Evolutionary conservation across 1,140 invertebrate species (phyloP), one percentile per base, ranked within the genome.

Genomic region (Nephila pilipes): DNA sequence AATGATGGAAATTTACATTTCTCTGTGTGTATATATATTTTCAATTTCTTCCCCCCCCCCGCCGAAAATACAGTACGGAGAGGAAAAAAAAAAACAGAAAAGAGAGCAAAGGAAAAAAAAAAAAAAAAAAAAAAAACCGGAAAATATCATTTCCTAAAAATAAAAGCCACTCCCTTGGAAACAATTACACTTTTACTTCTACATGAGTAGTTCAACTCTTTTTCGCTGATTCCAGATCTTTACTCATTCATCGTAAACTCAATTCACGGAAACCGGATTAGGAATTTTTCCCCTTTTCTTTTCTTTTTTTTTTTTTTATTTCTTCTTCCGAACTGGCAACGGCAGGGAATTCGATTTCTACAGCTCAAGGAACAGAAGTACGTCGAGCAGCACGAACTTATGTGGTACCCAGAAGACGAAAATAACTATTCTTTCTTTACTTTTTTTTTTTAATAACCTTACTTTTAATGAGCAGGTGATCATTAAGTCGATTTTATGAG

Each of bases 81-180:
- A 20, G 18, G 18, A 1, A 10, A 16, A 36, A 32, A 18, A 32
- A 29, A 75, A 32, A 32, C 14, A 16, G 18, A 3, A 32, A 32
- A 75, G 25, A 36, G 18, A 16, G 6, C 69, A 29, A 14, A 18
- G 32, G 29, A 20, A 14, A 69, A 29, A 8, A 32, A 12, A 1
- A 32, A n/a, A 65, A 69, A 14, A 20, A 5, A 16, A 36, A 36
- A 36, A 36, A 20, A 25, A 36, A 18, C 29, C 29, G 29, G 69
- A 75, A 75, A 75, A 32, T 75, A 75, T 75, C 69, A 75, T 75
- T 75, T 75, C 69, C 69, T 75, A 75, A 75, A 75, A 75, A 75
- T 75, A 75, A 75, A 75, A 75, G 69, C 69, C 69, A 75, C 69
- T 36, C 69, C 69, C 69, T n/a, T 75, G 69, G 69, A 75, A 75